Percentiles rank a stretch among this genome's conserved stretches.
Conservation (phyloP, 2,888 invertebrate genomes). For the Bugulina stolonifera region DNA sequence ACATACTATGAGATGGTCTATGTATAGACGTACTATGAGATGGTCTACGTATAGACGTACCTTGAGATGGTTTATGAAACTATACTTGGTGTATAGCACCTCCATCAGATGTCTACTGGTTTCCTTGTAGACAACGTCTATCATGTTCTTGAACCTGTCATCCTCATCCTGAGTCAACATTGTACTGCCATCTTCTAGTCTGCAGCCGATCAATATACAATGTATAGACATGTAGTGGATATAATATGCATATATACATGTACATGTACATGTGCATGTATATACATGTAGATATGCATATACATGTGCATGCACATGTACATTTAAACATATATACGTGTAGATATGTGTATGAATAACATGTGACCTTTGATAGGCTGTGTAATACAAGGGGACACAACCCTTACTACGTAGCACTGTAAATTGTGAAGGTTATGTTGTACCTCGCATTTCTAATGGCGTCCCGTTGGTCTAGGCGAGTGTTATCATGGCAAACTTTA, state of each 20-base stretch:
- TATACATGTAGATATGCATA: no score
- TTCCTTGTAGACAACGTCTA: conserved; percentile 77
- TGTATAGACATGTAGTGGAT: background rate
- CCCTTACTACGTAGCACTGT: no score
- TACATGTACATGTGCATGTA: background rate
- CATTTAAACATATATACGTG: no score
- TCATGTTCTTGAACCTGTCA: conserved; percentile 70
- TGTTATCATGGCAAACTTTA: conserved; percentile 76
- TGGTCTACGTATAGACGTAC: no score
- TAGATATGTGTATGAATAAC: no score
- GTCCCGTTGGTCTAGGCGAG: conserved; percentile 44
- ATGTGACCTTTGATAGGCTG: no score
- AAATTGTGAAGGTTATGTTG: no score
- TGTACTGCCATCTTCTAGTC: conserved; percentile 41
- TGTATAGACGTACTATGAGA: no score
- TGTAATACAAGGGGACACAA: no score
- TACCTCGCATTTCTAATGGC: conserved; percentile 40
- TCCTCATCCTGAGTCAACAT: conserved; percentile 64
- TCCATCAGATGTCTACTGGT: conserved; percentile 80
- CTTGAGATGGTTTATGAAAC: conserved; percentile 76
- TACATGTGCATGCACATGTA: no score
- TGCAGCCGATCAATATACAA: background rate
- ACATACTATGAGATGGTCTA: conserved; percentile 71
- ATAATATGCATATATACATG: background rate
- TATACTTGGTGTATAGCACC: conserved; percentile 78